These are phyloP conservation scores for Cirrhinus mrigala DNA, from an alignment of 2,797 vertebrate genomes.

Conservation along the genomic window DNA sequence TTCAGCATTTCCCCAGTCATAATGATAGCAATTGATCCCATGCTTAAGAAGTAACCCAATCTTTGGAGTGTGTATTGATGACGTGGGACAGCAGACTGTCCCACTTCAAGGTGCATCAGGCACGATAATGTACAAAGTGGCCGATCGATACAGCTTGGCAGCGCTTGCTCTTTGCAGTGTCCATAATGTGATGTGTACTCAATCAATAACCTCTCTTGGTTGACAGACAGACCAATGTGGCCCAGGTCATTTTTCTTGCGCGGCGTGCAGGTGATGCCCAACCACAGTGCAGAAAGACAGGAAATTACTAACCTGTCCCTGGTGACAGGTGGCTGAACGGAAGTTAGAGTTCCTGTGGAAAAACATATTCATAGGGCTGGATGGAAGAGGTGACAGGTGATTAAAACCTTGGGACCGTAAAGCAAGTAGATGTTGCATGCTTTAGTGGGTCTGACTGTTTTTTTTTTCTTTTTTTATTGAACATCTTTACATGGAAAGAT, in stretches of 20 bases:
- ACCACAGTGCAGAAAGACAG: slow-evolving; percentile 8
- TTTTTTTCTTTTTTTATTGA: not conserved
- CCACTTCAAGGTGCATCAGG: slow-evolving; percentile 59
- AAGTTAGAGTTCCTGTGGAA: slow-evolving; percentile 48
- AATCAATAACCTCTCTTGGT: slow-evolving; percentile 71
- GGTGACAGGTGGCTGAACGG: slow-evolving; percentile 66
- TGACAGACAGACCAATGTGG: slow-evolving; percentile 63
- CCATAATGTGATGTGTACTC: slow-evolving; percentile 72
- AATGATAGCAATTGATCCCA: slow-evolving; percentile 76
- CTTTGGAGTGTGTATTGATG: slow-evolving; percentile 66
- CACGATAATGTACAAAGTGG: slow-evolving; percentile 63
- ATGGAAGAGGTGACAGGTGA: not conserved
- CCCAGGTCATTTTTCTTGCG: slow-evolving; percentile 60
- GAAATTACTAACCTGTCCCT: slow-evolving; percentile 59
- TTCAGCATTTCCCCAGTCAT: slow-evolving; percentile 74
- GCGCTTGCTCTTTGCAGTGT: slow-evolving; percentile 62
- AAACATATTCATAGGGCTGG: slow-evolving; percentile 8
- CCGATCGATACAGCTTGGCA: slow-evolving; percentile 70
- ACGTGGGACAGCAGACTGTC: slow-evolving; percentile 57
- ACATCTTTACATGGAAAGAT: slow-evolving; percentile 15
- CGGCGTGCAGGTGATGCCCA: not conserved
- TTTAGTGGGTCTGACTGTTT: not conserved
- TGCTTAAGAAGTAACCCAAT: slow-evolving; percentile 73
- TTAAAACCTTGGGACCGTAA: slow-evolving; percentile 11
- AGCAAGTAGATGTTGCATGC: not conserved